Evolutionary conservation across 2,113 vertebrate species (phyloP).

Genomic region (Pitta sordida): DNA sequence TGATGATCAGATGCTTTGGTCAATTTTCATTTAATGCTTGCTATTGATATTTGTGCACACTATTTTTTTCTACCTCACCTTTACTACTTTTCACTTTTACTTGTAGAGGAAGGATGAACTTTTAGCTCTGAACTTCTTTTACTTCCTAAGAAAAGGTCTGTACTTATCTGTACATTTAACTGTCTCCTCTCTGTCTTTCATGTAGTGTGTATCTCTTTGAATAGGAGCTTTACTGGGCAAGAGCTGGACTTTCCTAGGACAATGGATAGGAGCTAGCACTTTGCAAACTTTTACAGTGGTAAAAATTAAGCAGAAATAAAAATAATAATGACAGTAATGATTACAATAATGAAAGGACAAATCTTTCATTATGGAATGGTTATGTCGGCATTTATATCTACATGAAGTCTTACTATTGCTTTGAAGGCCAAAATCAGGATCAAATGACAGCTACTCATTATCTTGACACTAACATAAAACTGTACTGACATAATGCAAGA

Average conservation of each 20-base stretch:
- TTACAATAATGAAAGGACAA: background rate
- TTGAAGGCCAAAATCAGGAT: slow-evolving; percentile 18
- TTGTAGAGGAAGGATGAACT: background rate
- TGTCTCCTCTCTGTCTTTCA: background rate
- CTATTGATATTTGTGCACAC: background rate
- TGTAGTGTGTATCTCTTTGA: background rate
- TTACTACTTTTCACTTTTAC: background rate
- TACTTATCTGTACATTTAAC: background rate
- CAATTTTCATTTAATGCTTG: background rate
- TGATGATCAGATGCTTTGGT: background rate
- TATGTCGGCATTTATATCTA: background rate
- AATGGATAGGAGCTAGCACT: background rate
- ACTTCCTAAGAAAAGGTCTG: background rate
- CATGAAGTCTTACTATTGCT: background rate
- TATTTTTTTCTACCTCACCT: background rate
- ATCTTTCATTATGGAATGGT: background rate
- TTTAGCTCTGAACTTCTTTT: background rate
- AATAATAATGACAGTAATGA: background rate
- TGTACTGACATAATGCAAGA: background rate
- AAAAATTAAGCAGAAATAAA: background rate
- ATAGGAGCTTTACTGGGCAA: background rate
- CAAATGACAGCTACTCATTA: slow-evolving; percentile 4
- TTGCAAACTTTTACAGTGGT: background rate
- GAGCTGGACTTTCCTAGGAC: background rate
- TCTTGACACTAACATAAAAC: slow-evolving; percentile 28